phyloP scores from a whole-genome alignment of 2,888 invertebrate species.

The Yponomeuta evonymella region DNA sequence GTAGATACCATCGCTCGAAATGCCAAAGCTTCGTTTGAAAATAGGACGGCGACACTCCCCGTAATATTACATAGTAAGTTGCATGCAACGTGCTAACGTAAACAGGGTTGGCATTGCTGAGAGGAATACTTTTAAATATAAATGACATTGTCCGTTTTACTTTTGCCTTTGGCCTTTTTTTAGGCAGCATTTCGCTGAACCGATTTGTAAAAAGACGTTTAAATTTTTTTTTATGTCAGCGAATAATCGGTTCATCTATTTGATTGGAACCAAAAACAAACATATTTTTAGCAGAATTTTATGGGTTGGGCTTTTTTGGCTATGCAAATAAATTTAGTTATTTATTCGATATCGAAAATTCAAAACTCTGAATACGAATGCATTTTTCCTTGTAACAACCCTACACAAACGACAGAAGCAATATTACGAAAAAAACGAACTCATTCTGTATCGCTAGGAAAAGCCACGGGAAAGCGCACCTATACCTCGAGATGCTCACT shows the following conservation, averaged over 20 bases:
- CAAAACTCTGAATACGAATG: too few species aligned
- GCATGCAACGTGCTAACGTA: neutral
- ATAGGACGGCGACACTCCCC: neutral
- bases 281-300: neutral
- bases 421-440: neutral
- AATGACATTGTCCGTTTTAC: neutral
- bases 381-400: neutral
- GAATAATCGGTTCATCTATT: neutral
- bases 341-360: too few species aligned
- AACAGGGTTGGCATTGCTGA: neutral
- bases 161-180: neutral
- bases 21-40: neutral
- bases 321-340: too few species aligned
- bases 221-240: neutral
- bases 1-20: neutral
- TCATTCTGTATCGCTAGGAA: neutral
- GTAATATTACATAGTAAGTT: neutral
- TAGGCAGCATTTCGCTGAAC: neutral
- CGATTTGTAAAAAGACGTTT: neutral
- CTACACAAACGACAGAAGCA: neutral
- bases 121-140: neutral
- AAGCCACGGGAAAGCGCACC: conserved; percentile 22
- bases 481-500: conserved; percentile 19
- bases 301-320: too few species aligned
- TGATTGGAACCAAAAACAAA: neutral